Percentiles rank a stretch among this genome's conserved stretches.
phyloP scores from a whole-genome alignment of 1,140 invertebrate species.

The Lepidotrigona ventralis region DNA sequence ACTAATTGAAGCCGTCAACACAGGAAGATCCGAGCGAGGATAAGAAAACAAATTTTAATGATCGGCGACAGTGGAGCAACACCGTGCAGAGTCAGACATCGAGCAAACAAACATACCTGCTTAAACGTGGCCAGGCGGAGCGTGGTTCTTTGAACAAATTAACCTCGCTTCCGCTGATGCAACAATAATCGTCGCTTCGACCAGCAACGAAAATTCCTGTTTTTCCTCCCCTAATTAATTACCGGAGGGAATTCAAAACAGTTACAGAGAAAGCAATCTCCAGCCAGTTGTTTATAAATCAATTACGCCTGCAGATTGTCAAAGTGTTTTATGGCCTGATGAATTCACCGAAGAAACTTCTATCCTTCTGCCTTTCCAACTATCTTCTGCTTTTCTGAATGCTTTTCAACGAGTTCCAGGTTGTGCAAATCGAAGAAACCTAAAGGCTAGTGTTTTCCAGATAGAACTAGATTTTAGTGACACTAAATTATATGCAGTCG shows the following conservation, averaged over 20 bases:
- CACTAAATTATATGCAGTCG: too few relatives aligned
- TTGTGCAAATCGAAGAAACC: too few relatives aligned
- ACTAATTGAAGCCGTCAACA: not conserved
- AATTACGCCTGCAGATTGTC: conserved; percentile 22
- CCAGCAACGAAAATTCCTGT: not conserved
- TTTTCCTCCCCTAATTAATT: conserved; percentile 13
- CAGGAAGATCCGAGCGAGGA: not conserved
- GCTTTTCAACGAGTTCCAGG: too few relatives aligned
- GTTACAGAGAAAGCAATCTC: not conserved
- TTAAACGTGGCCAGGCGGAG: not conserved
- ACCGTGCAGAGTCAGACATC: not conserved
- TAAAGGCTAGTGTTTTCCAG: too few relatives aligned
- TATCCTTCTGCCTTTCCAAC: not conserved
- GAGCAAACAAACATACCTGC: conserved; percentile 16
- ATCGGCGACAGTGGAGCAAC: not conserved
- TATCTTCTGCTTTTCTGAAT: not conserved
- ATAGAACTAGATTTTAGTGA: too few relatives aligned
- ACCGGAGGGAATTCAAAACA: not conserved
- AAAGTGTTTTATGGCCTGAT: conserved; percentile 21
- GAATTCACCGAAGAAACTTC: not conserved
- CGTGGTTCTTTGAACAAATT: conserved; percentile 11
- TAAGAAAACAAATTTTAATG: not conserved
- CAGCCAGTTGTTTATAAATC: conserved; percentile 20
- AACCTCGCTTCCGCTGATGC: not conserved
- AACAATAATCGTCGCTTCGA: not conserved